Conservation (phyloP, 2,888 invertebrate genomes). For the Trissolcus japonicus region DNA sequence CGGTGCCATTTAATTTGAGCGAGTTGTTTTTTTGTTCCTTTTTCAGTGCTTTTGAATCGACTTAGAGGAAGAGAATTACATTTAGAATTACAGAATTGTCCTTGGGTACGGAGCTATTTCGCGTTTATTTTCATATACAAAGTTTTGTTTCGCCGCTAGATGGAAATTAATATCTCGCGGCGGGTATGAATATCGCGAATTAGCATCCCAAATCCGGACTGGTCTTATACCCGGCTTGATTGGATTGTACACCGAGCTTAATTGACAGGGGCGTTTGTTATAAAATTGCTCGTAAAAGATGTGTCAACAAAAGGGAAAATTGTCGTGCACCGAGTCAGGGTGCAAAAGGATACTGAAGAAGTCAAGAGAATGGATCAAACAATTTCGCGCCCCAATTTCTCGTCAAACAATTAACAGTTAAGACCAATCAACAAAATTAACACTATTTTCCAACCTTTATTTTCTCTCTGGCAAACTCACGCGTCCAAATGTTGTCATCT, state of each 20-base stretch:
- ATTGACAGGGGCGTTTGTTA: constrained; percentile 40
- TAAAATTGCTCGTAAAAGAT: constrained; percentile 37
- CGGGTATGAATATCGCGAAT: background rate
- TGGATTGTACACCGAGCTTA: constrained; percentile 39
- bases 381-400: constrained; percentile 73
- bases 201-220: constrained; percentile 1
- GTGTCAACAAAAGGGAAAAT: constrained; percentile 23
- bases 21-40: background rate
- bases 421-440: too few species aligned
- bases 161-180: constrained; percentile 7
- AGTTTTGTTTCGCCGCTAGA: too few species aligned
- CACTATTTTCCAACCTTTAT: too few species aligned
- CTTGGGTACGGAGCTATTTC: too few species aligned
- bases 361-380: constrained; percentile 72
- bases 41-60: background rate
- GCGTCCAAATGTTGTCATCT: too few species aligned
- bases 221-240: constrained; percentile 19
- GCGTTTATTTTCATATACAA: too few species aligned
- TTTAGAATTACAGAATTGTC: too few species aligned
- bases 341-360: constrained; percentile 66
- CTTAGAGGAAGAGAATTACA: too few species aligned
- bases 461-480: too few species aligned
- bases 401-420: too few species aligned
- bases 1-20: too few species aligned
- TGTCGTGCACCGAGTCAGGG: background rate